Conservation (phyloP, 2,888 invertebrate species). For the Tanytarsus gracilentus region DNA sequence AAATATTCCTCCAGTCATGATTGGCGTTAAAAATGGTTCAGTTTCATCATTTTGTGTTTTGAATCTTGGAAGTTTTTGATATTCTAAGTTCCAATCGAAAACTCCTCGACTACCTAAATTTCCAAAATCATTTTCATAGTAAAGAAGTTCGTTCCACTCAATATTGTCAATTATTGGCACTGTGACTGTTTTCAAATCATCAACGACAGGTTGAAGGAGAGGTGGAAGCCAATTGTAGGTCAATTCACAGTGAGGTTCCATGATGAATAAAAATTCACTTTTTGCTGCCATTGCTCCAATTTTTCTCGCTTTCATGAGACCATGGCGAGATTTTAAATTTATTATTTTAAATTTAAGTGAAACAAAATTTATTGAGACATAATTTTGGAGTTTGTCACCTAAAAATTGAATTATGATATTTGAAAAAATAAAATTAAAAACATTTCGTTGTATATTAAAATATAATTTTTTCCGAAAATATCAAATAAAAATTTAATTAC, state of each 20-base stretch:
- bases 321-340: not conserved
- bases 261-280: constrained; percentile 2
- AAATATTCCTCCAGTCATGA: constrained; percentile 94
- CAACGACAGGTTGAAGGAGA: not conserved
- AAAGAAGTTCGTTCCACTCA: not conserved
- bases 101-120: constrained; percentile 6
- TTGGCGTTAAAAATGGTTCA: constrained; percentile 67
- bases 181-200: constrained; percentile 34
- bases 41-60: constrained; percentile 54
- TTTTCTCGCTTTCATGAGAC: constrained; percentile 4
- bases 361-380: not conserved
- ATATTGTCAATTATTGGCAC: constrained; percentile 31
- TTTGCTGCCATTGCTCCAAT: constrained; percentile 4
- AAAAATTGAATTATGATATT: not conserved
- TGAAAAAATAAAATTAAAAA: too few relatives aligned
- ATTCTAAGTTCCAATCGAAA: constrained; percentile 12
- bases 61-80: constrained; percentile 46
- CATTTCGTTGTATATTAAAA: too few relatives aligned
- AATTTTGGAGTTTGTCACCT: not conserved
- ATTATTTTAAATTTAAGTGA: constrained; percentile 1
- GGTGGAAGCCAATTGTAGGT: constrained; percentile 18
- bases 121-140: not conserved
- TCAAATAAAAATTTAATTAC: too few relatives aligned
- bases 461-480: too few relatives aligned
- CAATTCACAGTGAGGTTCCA: constrained; percentile 20